Conservation (phyloP, 1,140 invertebrate species). For the Muscidifurax raptorellus region DNA sequence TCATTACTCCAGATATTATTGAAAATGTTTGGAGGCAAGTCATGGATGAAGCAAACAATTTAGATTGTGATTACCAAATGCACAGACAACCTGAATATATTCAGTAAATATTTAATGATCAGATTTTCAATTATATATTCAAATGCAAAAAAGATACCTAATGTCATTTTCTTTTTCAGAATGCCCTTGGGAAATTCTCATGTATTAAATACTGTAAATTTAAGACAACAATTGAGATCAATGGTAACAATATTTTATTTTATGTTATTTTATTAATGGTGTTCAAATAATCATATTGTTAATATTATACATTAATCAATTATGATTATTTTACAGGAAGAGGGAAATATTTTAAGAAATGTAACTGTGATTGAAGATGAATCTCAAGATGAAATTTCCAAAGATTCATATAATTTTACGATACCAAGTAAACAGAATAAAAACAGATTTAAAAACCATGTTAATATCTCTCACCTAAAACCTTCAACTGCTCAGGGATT, state of each 20-base stretch:
- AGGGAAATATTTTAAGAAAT: constrained; percentile 64
- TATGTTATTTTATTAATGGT: constrained; percentile 27
- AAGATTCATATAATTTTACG: constrained; percentile 61
- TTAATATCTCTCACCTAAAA: constrained; percentile 62
- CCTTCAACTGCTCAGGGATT: constrained; percentile 65
- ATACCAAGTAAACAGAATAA: constrained; percentile 56
- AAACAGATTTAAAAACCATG: constrained; percentile 57
- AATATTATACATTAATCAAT: constrained; percentile 21
- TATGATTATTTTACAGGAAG: constrained; percentile 59
- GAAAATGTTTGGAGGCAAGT: constrained; percentile 74
- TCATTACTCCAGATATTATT: constrained; percentile 72
- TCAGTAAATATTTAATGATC: constrained; percentile 60
- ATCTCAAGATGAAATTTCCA: constrained; percentile 51
- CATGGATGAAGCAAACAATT: constrained; percentile 67
- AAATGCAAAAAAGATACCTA: not conserved
- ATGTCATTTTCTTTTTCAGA: constrained; percentile 51
- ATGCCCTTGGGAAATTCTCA: constrained; percentile 69
- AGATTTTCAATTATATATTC: not conserved
- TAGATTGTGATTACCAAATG: constrained; percentile 69
- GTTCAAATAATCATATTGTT: constrained; percentile 34
- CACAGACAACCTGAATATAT: constrained; percentile 69
- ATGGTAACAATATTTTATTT: constrained; percentile 63
- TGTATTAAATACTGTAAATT: constrained; percentile 70
- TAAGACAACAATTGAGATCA: constrained; percentile 66
- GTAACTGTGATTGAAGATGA: constrained; percentile 64